Base-by-base conservation (phyloP, 2,888 invertebrate genomes). In the Patella pellucida region DNA sequence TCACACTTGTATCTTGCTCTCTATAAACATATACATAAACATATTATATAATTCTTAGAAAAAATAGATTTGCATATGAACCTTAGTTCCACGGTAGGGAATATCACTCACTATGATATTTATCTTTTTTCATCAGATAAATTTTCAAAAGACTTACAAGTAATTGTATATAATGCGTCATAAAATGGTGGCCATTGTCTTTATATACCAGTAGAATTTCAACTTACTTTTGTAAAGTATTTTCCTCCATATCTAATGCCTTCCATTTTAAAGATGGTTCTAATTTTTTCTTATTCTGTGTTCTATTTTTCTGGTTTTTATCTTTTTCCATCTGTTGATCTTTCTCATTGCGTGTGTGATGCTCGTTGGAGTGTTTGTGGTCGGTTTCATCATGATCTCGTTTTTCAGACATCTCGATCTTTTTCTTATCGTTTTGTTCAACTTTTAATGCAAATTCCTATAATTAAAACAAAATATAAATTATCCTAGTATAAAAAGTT, bases 221-320 rank as follows among this genome's bases (percentile, higher is more conserved):
- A 72, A 71, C 23, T 23, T 23, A 56, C 31, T 73, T 80, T 78
- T 74, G 79, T 80, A 83, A 83, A 77, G 82, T 84, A 56, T 85
- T 83, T 74, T 89, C 88, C 23, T 89, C 89, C 79, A 87, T 80
- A 41, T 85, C 86, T 16, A 89, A 82, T 50, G 83, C 83, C 77
- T 85, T 87, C 90, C 90, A 90, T 76, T 89, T 90, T 19, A 90
- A 80, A 3, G 89, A 89, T 9, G 90, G 89, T 76, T 90, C 88
- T 75, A 89, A 78, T 69, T 87, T 87, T 78, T 85, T 86, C 79
- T 87, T 86, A 68, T 82, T 84, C 73, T 85, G 83, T 54, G 80
- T n/a, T 74, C 84, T 84, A 72, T 84, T 85, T 16, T 82, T 77
- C 72, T 84, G 85, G 31, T 81, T 76, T 69, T 81, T 83, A 62